Base-by-base conservation (phyloP, 2,888 invertebrate genomes). In the Macrophya annulata region DNA sequence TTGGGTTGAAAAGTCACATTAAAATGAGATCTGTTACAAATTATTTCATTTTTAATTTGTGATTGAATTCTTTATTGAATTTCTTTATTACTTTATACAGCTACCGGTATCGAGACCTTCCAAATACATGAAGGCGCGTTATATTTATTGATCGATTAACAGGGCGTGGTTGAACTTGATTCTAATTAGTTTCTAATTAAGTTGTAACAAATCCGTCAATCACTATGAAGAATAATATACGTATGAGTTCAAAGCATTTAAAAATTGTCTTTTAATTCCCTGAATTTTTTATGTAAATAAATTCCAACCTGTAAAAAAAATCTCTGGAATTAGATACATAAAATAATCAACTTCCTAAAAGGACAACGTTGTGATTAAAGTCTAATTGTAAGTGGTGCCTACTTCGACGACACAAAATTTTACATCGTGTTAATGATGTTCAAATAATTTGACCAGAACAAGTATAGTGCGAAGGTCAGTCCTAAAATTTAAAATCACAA, bases 131-230 rank as follows among this genome's bases (percentile, higher is more conserved):
- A 77, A 77, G 21, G 15, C 25, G 31, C 77, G 77, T 25, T 31
- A 37, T 37, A 55, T 77, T 77, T 17, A 77, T 55, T 51, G 55
- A 77, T 55, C 77, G 55, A 77, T 77, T 51, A 17, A 51, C 51
- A 77, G 55, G 77, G 77, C 55, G 77, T 77, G 77, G 77, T 77
- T 17, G 9, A 76, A 76, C 25, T 21, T 4, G 15, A 17, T 68
- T 31, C 68, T 68, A 68, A 68, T 68, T 37, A 51, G 77, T 55
- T 51, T 31, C 55, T 40, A 74, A 45, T 40, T 45, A n/a, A 9
- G 17, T 40, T n/a, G n/a, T n/a, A n/a, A 40, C 12, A 12, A 8
- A 72, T 43, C 43, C 21, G n/a, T 21, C 43, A 3, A 9, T 40
- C 17, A 10, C 43, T n/a, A 72, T 43, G n/a, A n/a, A n/a, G n/a